Evolutionary conservation across 1,140 invertebrate species (phyloP).

Genomic region (Bombus superbus): DNA sequence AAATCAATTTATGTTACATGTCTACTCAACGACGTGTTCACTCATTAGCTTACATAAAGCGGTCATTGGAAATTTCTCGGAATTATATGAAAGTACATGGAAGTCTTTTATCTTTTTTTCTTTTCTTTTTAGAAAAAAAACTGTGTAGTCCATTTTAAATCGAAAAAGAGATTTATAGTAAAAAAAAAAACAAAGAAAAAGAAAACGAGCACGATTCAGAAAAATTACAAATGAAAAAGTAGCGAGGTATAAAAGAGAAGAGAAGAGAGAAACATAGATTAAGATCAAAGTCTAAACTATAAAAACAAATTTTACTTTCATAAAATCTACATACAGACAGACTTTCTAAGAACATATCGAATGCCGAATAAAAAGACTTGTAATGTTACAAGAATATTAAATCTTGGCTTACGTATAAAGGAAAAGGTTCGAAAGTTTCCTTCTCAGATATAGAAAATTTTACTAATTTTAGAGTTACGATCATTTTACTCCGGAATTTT

Average conservation of each 20-base stretch:
- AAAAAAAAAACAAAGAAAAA: too few relatives aligned
- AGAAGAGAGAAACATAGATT: too few relatives aligned
- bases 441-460: not conserved
- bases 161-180: too few relatives aligned
- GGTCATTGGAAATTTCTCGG: too few relatives aligned
- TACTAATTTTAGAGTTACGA: not conserved
- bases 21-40: not conserved
- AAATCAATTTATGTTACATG: not conserved
- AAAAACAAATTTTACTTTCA: not conserved
- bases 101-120: not conserved
- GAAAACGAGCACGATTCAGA: too few relatives aligned
- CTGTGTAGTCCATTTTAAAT: too few relatives aligned
- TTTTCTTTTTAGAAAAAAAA: too few relatives aligned
- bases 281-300: not conserved
- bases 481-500: not conserved
- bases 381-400: not conserved
- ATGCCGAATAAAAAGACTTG: too few relatives aligned
- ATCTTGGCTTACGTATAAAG: not conserved
- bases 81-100: not conserved
- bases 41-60: not conserved
- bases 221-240: too few relatives aligned
- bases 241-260: too few relatives aligned
- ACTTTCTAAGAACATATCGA: too few relatives aligned
- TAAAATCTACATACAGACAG: not conserved
- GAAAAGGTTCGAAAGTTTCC: not conserved